These are phyloP conservation scores for Agapornis roseicollis DNA, from an alignment of 2,113 vertebrate species.

Conservation along the genomic window DNA sequence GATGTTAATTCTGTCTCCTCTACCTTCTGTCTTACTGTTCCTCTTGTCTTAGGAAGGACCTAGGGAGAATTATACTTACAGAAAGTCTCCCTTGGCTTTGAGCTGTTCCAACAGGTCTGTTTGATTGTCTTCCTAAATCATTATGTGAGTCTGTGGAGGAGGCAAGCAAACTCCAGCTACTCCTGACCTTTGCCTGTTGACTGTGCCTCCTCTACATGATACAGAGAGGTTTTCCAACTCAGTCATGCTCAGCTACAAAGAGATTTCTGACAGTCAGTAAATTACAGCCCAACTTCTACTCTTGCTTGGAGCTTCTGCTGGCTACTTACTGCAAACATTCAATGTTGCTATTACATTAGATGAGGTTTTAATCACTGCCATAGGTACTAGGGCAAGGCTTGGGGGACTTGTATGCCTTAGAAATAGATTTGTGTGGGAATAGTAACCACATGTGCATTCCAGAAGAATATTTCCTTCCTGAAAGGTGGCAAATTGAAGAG, in stretches of 20 bases:
- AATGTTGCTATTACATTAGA: not conserved
- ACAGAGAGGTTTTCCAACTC: not conserved
- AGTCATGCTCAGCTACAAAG: not conserved
- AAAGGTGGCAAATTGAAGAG: not conserved
- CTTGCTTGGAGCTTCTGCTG: conserved; percentile 7
- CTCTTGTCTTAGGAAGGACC: not conserved
- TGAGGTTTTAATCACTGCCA: not conserved
- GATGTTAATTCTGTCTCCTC: not conserved
- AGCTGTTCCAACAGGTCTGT: not conserved
- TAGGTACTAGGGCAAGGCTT: not conserved
- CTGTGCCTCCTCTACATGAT: not conserved
- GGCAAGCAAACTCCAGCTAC: not conserved
- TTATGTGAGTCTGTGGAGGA: not conserved
- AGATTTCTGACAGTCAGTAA: conserved; percentile 22
- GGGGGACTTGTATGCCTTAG: not conserved
- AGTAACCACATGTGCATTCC: not conserved
- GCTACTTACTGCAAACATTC: conserved; percentile 1
- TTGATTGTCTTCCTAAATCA: not conserved
- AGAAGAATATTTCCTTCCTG: not conserved
- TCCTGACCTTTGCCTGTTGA: conserved; percentile 28
- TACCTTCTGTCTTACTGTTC: not conserved
- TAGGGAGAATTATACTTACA: not conserved
- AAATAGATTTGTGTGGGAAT: not conserved
- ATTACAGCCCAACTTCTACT: not conserved
- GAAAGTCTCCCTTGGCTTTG: not conserved